These are phyloP conservation scores for Alauda arvensis DNA, from an alignment of 2,797 vertebrate species.

Conservation along the genomic window DNA sequence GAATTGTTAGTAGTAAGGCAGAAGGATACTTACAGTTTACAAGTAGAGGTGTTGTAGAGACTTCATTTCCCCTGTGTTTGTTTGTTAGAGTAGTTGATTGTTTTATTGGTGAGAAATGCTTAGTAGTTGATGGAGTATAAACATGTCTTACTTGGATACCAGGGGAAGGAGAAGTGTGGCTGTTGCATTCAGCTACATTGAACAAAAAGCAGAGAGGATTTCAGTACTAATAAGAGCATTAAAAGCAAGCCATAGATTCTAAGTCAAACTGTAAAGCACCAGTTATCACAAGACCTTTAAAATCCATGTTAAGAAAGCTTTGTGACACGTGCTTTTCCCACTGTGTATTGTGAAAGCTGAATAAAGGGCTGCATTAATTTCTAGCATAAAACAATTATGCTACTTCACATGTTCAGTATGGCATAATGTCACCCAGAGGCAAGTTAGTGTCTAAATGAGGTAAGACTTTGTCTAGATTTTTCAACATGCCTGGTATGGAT, in stretches of 20 bases:
- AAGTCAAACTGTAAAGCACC: background rate
- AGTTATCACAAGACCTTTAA: background rate
- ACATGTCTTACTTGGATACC: slow-evolving; percentile 97
- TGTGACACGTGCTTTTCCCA: background rate
- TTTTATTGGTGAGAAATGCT: slow-evolving; percentile 98
- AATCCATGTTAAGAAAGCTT: background rate
- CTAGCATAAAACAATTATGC: background rate
- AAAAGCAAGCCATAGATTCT: background rate
- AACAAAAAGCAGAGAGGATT: slow-evolving; percentile 36
- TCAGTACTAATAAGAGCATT: slow-evolving; percentile 10
- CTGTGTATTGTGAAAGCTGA: background rate
- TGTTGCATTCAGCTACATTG: slow-evolving; percentile 91
- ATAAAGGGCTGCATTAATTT: background rate
- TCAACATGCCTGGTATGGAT: background rate
- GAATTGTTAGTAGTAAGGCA: background rate
- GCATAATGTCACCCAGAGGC: background rate
- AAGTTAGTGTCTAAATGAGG: background rate
- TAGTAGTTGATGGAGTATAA: slow-evolving; percentile 96
- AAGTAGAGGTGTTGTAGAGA: slow-evolving; percentile 93
- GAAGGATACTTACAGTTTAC: slow-evolving; percentile 87
- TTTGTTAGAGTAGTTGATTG: slow-evolving; percentile 97
- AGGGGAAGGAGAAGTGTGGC: slow-evolving; percentile 94
- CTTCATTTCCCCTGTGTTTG: slow-evolving; percentile 96
- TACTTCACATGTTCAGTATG: rapidly evolving
- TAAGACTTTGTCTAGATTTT: background rate